A percentile compares a stretch with the other conserved stretches of the same genome.
These are phyloP conservation scores for Abscondita cerata DNA, from an alignment of 2,888 invertebrate genomes.

Conservation along the genomic window DNA sequence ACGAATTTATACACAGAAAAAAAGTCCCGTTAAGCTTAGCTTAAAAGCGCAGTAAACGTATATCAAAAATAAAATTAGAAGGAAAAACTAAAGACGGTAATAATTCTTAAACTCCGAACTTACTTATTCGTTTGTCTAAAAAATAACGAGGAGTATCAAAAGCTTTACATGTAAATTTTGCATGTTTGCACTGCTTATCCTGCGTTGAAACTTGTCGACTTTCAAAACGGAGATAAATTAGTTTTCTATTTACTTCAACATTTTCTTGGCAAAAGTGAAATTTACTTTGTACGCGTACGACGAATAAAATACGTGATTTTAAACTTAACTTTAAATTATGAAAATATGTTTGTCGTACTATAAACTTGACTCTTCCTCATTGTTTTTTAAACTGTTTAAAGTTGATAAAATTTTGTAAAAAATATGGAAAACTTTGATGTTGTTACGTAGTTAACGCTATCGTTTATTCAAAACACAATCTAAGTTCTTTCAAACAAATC, in stretches of 20 bases:
- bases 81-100: no score
- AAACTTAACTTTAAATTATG: constrained; percentile 2
- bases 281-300: neutral
- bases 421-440: neutral
- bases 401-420: no score
- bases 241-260: constrained; percentile 12
- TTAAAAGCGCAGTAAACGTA: no score
- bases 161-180: neutral
- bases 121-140: no score
- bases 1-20: no score
- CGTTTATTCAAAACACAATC: constrained; percentile 20
- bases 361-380: no score
- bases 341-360: neutral
- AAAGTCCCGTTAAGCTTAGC: no score
- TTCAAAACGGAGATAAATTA: constrained; percentile 13
- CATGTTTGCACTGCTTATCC: neutral
- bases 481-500: constrained; percentile 20
- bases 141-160: neutral
- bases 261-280: constrained; percentile 4
- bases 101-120: no score
- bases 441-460: constrained; percentile 18
- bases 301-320: neutral
- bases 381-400: no score
- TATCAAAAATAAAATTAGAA: no score
- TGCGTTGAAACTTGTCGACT: constrained; percentile 11